Conservation (phyloP, 2,797 vertebrate genomes). For the Eulemur mongoz region DNA sequence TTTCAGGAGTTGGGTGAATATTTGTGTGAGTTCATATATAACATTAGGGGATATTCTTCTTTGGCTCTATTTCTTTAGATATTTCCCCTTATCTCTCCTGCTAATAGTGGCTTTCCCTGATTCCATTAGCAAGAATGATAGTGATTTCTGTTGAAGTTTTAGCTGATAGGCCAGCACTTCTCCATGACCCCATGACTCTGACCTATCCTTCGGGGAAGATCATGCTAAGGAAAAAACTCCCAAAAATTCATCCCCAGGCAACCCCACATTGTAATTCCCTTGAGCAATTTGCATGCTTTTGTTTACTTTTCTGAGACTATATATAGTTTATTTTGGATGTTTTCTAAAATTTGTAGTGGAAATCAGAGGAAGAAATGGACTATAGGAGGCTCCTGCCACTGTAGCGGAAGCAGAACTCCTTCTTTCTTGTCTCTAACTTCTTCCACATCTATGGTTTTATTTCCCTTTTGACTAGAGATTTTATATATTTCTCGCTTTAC, state of each 20-base stretch:
- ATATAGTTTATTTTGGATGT: background rate
- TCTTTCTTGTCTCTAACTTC: background rate
- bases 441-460: background rate
- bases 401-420: background rate
- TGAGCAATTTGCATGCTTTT: background rate
- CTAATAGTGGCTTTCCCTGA: background rate
- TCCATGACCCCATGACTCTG: background rate
- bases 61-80: background rate
- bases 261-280: background rate
- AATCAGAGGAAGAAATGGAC: background rate
- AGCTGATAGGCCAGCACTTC: background rate
- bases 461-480: background rate
- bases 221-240: background rate
- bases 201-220: background rate
- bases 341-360: background rate
- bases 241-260: background rate
- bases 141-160: background rate
- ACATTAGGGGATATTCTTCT: background rate
- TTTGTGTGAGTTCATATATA: background rate
- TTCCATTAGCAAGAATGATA: background rate
- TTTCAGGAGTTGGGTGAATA: background rate
- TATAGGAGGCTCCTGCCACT: fast-evolving
- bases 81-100: background rate
- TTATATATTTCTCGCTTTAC: background rate
- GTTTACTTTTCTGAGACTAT: background rate